These are phyloP conservation scores for Tenthredo notha DNA, from an alignment of 2,888 invertebrate species.

Conservation along the genomic window DNA sequence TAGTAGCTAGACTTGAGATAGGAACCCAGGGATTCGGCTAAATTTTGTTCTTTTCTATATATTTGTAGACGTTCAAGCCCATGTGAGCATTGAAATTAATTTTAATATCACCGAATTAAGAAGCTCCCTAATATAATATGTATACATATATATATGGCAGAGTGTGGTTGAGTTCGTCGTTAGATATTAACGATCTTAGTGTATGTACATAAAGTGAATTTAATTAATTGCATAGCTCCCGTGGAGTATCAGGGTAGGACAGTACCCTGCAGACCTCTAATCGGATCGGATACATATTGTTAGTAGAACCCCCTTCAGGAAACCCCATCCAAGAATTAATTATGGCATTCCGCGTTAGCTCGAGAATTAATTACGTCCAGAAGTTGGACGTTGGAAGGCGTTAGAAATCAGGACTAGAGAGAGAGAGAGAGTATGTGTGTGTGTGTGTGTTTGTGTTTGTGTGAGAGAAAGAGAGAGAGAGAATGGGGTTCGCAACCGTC, in stretches of 20 bases:
- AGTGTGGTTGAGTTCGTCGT: slow-evolving; percentile 14
- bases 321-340: slow-evolving; percentile 74
- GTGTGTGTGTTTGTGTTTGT: no score
- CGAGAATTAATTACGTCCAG: slow-evolving; percentile 77
- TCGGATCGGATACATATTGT: slow-evolving; percentile 76
- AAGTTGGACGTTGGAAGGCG: slow-evolving; percentile 75
- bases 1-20: no score
- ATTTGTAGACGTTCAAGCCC: no score
- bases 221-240: slow-evolving; percentile 76
- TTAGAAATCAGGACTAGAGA: slow-evolving; percentile 66
- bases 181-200: slow-evolving; percentile 71
- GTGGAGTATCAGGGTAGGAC: slow-evolving; percentile 43
- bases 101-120: no score
- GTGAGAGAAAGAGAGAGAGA: background rate
- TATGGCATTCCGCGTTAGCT: slow-evolving; percentile 78
- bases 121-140: no score
- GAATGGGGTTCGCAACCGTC: background rate
- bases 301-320: slow-evolving; percentile 61
- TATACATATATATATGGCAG: background rate
- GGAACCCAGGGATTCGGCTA: no score
- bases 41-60: no score
- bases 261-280: slow-evolving; percentile 67
- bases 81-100: no score
- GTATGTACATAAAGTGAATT: slow-evolving; percentile 73
- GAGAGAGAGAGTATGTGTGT: no score